Evolutionary conservation across 2,888 invertebrate species (phyloP).

Genomic region (Salpingus planirostris): DNA sequence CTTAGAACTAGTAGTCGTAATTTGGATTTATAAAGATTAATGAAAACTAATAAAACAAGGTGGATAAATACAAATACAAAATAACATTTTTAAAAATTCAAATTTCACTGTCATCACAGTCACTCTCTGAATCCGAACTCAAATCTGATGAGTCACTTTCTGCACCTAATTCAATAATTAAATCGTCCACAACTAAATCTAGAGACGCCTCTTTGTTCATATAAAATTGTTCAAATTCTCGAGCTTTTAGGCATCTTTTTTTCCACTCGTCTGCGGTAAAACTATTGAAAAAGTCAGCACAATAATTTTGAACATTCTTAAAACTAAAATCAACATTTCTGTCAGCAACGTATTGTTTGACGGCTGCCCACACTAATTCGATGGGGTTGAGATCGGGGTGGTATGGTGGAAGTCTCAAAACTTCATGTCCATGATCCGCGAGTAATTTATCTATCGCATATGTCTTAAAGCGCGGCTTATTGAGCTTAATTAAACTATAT

Average conservation of each 20-base stretch:
- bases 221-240: constrained; percentile 3
- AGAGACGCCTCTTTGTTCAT: constrained; percentile 3
- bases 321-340: constrained; percentile 7
- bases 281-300: constrained; percentile 1
- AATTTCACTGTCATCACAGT: no score
- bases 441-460: constrained; percentile 7
- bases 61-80: no score
- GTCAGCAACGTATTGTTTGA: constrained; percentile 11
- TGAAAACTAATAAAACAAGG: no score
- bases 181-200: constrained; percentile 5
- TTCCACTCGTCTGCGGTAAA: constrained; percentile 6
- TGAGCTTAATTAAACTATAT: constrained; percentile 5
- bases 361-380: constrained; percentile 8
- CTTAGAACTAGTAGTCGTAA: no score
- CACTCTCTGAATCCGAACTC: no score
- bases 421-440: constrained; percentile 3
- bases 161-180: constrained; percentile 2
- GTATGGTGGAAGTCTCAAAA: constrained; percentile 11
- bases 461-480: constrained; percentile 5
- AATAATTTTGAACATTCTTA: not conserved
- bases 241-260: not conserved
- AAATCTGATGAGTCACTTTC: not conserved
- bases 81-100: no score
- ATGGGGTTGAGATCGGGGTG: no score
- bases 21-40: no score